Percentiles rank a stretch among this genome's conserved stretches.
Conservation (phyloP, 2,888 invertebrate genomes). For the Harpagoxenus sublaevis region DNA sequence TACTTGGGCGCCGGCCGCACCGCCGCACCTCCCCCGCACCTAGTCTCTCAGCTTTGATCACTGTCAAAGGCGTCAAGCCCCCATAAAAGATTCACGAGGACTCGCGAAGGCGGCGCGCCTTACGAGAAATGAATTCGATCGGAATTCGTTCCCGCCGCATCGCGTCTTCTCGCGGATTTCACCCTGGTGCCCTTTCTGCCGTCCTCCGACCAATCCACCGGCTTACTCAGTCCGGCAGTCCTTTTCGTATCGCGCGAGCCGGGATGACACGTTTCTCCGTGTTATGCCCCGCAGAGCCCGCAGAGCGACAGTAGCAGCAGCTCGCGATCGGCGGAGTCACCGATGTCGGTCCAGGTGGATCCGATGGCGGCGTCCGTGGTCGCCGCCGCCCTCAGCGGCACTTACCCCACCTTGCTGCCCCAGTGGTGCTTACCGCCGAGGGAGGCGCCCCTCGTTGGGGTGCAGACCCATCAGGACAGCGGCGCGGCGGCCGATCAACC, state of each 20-base stretch:
- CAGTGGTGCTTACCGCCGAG: slow-evolving; percentile 84
- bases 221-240: slow-evolving; percentile 15
- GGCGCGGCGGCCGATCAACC: slow-evolving; percentile 90
- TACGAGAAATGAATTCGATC: slow-evolving; percentile 67
- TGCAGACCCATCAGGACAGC: slow-evolving; percentile 83
- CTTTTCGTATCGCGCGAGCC: slow-evolving; percentile 37
- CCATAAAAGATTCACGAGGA: slow-evolving; percentile 73
- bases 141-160: slow-evolving; percentile 64
- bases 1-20: slow-evolving; percentile 28
- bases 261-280: slow-evolving; percentile 53
- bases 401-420: slow-evolving; percentile 85
- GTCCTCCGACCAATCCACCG: slow-evolving; percentile 54
- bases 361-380: slow-evolving; percentile 90
- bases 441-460: slow-evolving; percentile 86
- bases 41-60: slow-evolving; percentile 68
- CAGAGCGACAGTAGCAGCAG: slow-evolving; percentile 86
- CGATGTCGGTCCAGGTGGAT: slow-evolving; percentile 86
- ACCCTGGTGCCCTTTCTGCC: slow-evolving; percentile 51
- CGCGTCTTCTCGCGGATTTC: slow-evolving; percentile 50
- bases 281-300: slow-evolving; percentile 82
- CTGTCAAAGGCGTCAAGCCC: slow-evolving; percentile 63
- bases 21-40: not conserved
- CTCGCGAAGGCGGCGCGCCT: slow-evolving; percentile 29
- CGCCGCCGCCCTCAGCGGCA: slow-evolving; percentile 90
- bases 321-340: slow-evolving; percentile 85